Evolutionary conservation across 2,797 vertebrate genomes (phyloP).

Genomic region (Synanceia verrucosa): DNA sequence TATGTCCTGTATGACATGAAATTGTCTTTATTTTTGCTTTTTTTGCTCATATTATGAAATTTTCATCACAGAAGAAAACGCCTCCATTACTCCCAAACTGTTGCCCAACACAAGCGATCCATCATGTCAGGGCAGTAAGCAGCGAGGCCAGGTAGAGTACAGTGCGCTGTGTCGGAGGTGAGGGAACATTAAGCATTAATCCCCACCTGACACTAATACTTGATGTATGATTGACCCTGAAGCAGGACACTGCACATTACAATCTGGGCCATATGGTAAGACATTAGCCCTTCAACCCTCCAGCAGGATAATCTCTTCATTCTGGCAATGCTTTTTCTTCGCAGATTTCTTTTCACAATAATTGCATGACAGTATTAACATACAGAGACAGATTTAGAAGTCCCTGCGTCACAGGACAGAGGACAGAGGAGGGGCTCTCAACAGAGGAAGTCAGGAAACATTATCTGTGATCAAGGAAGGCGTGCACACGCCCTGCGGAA

Average conservation of each 20-base stretch:
- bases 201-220: conserved; percentile 89
- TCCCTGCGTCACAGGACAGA: conserved; percentile 67
- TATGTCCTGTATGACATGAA: not conserved
- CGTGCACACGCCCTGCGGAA: conserved; percentile 13
- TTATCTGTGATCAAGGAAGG: conserved; percentile 73
- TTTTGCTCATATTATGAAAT: not conserved
- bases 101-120: conserved; percentile 17
- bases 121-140: conserved; percentile 16
- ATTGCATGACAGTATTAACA: conserved; percentile 86
- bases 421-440: conserved; percentile 58
- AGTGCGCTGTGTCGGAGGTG: conserved; percentile 69
- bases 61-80: not conserved
- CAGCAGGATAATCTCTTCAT: conserved; percentile 83
- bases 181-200: conserved; percentile 84
- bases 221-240: conserved; percentile 86
- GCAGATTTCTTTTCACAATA: conserved; percentile 86
- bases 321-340: conserved; percentile 83
- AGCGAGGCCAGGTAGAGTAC: conserved; percentile 59
- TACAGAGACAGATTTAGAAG: conserved; percentile 79
- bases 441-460: conserved; percentile 66
- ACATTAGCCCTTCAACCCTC: conserved; percentile 84
- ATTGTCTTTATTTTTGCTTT: not conserved
- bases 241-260: conserved; percentile 81
- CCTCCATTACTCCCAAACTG: not conserved
- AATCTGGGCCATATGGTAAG: conserved; percentile 83